Evolutionary conservation across 2,888 invertebrate genomes (phyloP).

Genomic region (Incurvaria masculella): DNA sequence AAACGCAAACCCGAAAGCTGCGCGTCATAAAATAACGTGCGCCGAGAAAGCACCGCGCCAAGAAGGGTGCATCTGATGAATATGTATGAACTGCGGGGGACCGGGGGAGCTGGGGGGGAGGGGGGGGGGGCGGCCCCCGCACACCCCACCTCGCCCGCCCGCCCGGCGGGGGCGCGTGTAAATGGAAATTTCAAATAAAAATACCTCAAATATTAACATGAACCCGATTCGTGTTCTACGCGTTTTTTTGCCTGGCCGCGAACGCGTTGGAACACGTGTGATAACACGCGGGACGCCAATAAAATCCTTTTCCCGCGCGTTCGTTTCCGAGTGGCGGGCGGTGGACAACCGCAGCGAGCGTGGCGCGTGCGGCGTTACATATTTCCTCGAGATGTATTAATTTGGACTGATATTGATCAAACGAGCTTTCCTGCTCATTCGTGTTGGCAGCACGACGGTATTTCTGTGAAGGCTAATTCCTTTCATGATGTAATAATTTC

Average conservation of each 20-base stretch:
- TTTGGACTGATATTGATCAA: background rate
- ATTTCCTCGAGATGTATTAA: background rate
- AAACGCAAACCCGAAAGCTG: background rate
- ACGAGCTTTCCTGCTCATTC: background rate
- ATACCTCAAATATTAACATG: constrained; percentile 57
- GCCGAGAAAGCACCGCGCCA: constrained; percentile 4
- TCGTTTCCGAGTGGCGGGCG: background rate
- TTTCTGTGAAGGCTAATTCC: too few relatives aligned
- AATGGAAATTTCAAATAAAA: constrained; percentile 59
- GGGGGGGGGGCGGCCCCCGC: constrained; percentile 12
- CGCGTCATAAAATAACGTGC: background rate
- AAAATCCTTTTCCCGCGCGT: constrained; percentile 26
- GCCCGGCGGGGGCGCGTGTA: constrained; percentile 28
- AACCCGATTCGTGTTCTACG: constrained; percentile 42
- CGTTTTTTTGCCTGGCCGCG: background rate
- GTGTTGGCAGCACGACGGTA: too few relatives aligned
- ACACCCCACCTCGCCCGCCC: constrained; percentile 16
- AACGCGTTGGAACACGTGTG: constrained; percentile 31
- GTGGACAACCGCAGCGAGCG: background rate
- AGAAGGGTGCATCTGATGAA: constrained; percentile 61
- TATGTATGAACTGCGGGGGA: constrained; percentile 56
- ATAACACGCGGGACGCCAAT: constrained; percentile 29
- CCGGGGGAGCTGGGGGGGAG: constrained; percentile 11
- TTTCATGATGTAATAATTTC: too few relatives aligned
- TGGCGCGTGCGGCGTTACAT: background rate